Evolutionary conservation across 2,888 invertebrate genomes (phyloP).

Genomic region (Chrysina gloriosa): DNA sequence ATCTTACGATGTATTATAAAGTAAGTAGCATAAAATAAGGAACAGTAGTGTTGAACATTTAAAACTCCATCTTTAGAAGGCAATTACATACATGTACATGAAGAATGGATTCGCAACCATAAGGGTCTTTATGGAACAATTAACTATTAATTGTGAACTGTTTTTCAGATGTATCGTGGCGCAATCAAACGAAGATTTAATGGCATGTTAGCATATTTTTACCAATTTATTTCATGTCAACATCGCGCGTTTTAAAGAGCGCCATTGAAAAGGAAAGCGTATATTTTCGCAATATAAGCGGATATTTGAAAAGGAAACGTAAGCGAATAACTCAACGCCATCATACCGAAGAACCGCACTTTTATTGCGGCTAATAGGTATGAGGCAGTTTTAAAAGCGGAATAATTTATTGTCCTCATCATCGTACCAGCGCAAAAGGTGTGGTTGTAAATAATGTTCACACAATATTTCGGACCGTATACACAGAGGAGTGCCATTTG

Average conservation of each 20-base stretch:
- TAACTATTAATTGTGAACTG: no score
- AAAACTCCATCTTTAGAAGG: no score
- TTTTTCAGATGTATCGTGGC: no score
- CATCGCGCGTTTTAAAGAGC: background rate
- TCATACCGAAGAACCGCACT: conserved; percentile 39
- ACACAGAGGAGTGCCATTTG: conserved; percentile 62
- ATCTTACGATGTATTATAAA: no score
- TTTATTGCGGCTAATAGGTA: conserved; percentile 55
- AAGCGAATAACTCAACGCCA: conserved; percentile 5
- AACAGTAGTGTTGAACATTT: no score
- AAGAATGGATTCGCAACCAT: no score
- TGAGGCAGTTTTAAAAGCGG: conserved; percentile 55
- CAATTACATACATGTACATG: no score
- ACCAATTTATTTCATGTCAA: no score
- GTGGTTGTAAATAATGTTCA: conserved; percentile 64
- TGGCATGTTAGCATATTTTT: no score
- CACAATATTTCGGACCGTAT: conserved; percentile 62
- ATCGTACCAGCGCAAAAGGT: conserved; percentile 63
- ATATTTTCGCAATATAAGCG: background rate
- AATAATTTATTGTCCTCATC: conserved; percentile 63
- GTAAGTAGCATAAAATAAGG: no score
- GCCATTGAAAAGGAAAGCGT: background rate
- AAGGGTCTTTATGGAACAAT: no score
- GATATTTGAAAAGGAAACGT: background rate
- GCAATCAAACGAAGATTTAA: no score